A percentile compares a stretch with the other conserved stretches of the same genome.
Conservation (phyloP, 2,888 invertebrate genomes). For the Bellardia bayeri region DNA sequence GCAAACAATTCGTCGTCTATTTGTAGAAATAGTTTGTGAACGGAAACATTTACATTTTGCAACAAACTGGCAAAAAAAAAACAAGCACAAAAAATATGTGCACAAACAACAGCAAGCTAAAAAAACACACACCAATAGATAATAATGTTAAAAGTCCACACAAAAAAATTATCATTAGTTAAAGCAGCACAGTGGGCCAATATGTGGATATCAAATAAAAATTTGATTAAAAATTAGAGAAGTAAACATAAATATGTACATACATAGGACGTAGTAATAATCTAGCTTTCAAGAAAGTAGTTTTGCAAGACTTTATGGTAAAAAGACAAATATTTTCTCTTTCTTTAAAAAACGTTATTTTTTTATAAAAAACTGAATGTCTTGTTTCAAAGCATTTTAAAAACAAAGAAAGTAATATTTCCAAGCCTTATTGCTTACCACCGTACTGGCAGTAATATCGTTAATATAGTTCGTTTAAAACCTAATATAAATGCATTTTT, state of each 20-base stretch:
- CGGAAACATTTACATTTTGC: constrained; percentile 71
- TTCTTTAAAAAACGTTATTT: too few species aligned
- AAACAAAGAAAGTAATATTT: too few species aligned
- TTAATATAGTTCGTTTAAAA: constrained; percentile 51
- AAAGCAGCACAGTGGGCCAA: constrained; percentile 31
- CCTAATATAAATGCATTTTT: constrained; percentile 45
- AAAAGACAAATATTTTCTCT: too few species aligned
- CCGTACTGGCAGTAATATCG: constrained; percentile 2
- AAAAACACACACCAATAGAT: constrained; percentile 18
- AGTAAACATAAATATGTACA: too few species aligned
- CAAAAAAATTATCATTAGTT: constrained; percentile 41
- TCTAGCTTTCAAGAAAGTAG: too few species aligned
- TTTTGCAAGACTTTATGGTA: too few species aligned
- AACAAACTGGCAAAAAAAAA: constrained; percentile 42
- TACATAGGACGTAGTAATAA: too few species aligned
- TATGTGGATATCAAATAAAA: too few species aligned
- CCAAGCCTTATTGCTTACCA: not conserved
- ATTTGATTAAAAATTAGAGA: too few species aligned
- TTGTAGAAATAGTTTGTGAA: constrained; percentile 71
- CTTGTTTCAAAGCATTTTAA: too few species aligned
- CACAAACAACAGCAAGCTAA: not conserved
- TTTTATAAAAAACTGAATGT: too few species aligned
- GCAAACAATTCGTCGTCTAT: constrained; percentile 71
- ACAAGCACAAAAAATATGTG: constrained; percentile 17
- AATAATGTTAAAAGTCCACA: constrained; percentile 46